Conservation (phyloP, 30 jellyfish, hydroid and myxozoan genomes). For the Hydractinia echinata region DNA sequence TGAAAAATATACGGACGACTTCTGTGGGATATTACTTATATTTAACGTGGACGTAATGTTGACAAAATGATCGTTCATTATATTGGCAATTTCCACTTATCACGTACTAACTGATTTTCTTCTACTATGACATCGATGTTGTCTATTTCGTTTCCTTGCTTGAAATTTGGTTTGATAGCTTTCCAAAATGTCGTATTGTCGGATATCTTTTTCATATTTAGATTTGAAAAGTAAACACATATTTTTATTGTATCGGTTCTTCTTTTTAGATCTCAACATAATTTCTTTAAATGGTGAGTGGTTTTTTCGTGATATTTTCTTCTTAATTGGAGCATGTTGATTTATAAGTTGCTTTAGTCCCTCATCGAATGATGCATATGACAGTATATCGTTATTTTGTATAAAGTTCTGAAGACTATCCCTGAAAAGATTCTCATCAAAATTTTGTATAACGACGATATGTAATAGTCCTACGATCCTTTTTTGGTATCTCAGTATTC, state of each 20-base stretch:
- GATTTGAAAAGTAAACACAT: background rate
- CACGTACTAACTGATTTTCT: too few species aligned
- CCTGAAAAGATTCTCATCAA: background rate
- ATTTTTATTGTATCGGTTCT: background rate
- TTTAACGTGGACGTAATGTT: too few species aligned
- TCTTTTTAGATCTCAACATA: background rate
- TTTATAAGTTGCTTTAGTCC: background rate
- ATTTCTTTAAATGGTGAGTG: conserved; percentile 3
- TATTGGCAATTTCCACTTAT: too few species aligned
- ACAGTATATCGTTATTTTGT: background rate
- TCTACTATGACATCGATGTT: too few species aligned
- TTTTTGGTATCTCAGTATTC: background rate
- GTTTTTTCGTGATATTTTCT: background rate
- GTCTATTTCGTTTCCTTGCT: too few species aligned
- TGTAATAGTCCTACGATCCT: background rate
- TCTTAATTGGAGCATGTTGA: background rate
- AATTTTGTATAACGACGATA: background rate
- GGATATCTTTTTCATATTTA: too few species aligned
- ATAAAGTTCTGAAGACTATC: background rate
- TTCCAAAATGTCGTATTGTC: too few species aligned
- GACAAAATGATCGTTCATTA: too few species aligned
- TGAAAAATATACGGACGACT: too few species aligned
- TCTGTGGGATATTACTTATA: too few species aligned
- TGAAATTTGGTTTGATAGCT: too few species aligned
- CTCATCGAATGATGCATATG: background rate